Base-by-base conservation (phyloP, 2,113 vertebrate species). In the Chelonoidis abingdonii region DNA sequence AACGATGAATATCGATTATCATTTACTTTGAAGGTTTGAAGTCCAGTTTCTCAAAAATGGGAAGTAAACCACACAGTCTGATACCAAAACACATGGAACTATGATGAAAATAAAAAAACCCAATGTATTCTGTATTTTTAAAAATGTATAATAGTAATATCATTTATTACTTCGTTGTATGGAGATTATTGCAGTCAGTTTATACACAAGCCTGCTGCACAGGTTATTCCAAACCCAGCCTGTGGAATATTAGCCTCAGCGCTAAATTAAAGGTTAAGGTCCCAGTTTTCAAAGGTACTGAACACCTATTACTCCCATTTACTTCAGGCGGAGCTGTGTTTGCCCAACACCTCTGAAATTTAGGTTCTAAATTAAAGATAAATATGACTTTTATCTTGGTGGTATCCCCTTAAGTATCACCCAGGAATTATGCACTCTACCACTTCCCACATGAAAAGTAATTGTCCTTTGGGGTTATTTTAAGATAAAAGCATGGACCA, bases 291-390 rank as follows among this genome's bases (percentile, higher is more conserved):
- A 35, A 2, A 88, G 81, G 7, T 81, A 94, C 62, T 88, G 95
- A 81, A 90, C 87, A 89, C 22, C 4, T 1, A 9, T 50, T 91
- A 27, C 65, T 95, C 22, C 86, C 83, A 83, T 95, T 95, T 88
- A 96, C 89, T 91, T 88, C 85, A 91, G 79, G 83, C 38, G 85
- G 47, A 93, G 92, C 56, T 94, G n/a, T 47, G 22, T 91, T 57
- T 92, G 65, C 94, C 94, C 89, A 41, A 81, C 57, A 52, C 83
- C 79, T 27, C 84, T 91, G 85, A 94, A 96, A 95, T 94, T 47
- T 89, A 52, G 52, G 31, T 9, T 86, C 83, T 96, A 88, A 97
- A 95, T 95, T 95, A 90, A 96, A 92, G 53, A 41, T 80, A 91
- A 96, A 50, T 89, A 81, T 38, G 4, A 72, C 5, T 97, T 94